Conservation (phyloP, 2,113 vertebrate species). For the Callithrix jacchus region DNA sequence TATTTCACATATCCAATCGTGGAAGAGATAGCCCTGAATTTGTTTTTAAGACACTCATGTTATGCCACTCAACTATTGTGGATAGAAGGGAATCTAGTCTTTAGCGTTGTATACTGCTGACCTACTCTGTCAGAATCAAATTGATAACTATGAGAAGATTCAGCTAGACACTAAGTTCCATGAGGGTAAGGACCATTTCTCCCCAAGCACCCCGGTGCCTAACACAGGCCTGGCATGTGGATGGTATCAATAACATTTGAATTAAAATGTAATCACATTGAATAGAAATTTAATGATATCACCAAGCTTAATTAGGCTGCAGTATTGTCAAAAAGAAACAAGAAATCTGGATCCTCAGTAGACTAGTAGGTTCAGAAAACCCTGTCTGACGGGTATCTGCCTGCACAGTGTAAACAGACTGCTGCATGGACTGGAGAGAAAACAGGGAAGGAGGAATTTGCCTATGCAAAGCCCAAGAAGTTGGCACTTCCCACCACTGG, state of each 20-base stretch:
- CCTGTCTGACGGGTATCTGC: neutral
- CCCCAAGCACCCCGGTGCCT: neutral
- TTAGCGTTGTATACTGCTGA: neutral
- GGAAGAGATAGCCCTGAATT: neutral
- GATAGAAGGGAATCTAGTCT: neutral
- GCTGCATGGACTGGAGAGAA: neutral
- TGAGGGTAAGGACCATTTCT: neutral
- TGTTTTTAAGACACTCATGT: neutral
- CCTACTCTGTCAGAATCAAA: neutral
- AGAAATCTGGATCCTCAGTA: neutral
- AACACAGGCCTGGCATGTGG: neutral
- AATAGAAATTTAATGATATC: neutral
- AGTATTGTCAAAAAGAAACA: neutral
- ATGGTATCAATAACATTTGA: neutral
- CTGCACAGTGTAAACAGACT: neutral
- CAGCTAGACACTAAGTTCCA: neutral
- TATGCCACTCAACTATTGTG: neutral
- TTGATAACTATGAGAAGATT: neutral
- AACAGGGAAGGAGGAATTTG: neutral
- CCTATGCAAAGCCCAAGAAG: neutral
- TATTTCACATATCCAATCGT: conserved; percentile 3
- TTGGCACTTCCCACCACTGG: neutral
- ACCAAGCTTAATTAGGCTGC: neutral
- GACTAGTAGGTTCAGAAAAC: neutral
- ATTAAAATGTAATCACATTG: neutral